Base-by-base conservation (phyloP, 2,113 vertebrate species). In the Neolamprologus longior region DNA sequence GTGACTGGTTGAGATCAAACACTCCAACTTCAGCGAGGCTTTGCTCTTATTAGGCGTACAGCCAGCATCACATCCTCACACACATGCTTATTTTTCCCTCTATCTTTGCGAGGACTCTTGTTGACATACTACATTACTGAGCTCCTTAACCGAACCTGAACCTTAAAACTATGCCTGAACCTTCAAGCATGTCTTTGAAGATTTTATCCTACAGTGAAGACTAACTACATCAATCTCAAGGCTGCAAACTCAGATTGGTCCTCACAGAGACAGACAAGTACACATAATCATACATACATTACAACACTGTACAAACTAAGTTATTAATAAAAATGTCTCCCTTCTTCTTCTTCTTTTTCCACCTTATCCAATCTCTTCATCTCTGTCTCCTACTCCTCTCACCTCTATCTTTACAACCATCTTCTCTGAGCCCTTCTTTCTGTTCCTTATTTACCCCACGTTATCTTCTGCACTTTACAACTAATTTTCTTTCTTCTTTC, bases 1-100 rank as follows among this genome's bases (percentile, higher is more conserved):
- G 88, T 91, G 81, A 68, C 86, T 91, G 90, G 86, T 87, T 45
- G 53, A 90, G 86, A 91, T 93, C 92, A 93, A 93, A 91, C 92
- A 89, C 85, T 84, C 80, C 61, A 24, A 82, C 91, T 92, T 88
- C 90, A 85, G 90, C 84, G 53, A 85, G 84, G 68, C 91, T 93
- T 87, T 93, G 90, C 90, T 91, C 86, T 93, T 86, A 91, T 93
- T 93, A 90, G 91, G 86, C 88, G 84, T 19, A 63, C 63, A 88
- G 89, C 89, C 89, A 91, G 50, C 71, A 13, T 35, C 81, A 54
- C 88, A 84, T 37, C 47, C 54, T 63, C 54, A 28, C 80, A 40
- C 81, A 66, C 42, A 55, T 37, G 63, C 57, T 42, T 5, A 37
- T 15, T 78, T 78, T 61, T 40, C 6, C 54, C 50, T 17, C 47